These are phyloP conservation scores for Portevinia maculata DNA, from an alignment of 2,888 invertebrate genomes.

Conservation along the genomic window DNA sequence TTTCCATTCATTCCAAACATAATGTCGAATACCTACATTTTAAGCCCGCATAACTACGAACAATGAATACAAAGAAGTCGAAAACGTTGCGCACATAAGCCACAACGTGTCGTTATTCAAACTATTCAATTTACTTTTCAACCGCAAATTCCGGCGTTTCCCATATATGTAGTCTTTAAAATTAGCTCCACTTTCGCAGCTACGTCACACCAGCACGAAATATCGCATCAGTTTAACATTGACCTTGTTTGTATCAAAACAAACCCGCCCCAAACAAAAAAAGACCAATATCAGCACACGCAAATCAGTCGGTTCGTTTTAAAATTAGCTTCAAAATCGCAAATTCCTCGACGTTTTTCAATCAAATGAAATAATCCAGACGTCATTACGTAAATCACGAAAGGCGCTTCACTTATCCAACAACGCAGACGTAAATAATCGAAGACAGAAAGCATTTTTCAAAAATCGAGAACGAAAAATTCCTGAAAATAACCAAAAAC, in stretches of 20 bases:
- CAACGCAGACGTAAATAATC: conserved; percentile 44
- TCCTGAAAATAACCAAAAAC: conserved; percentile 9
- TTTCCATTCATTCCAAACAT: too few relatives aligned
- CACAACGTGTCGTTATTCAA: too few relatives aligned
- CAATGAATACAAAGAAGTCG: too few relatives aligned
- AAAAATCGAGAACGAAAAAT: conserved; percentile 2
- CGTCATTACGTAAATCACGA: conserved; percentile 59
- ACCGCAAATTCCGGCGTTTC: neutral
- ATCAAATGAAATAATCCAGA: conserved; percentile 66
- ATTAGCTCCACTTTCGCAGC: neutral
- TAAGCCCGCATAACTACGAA: too few relatives aligned
- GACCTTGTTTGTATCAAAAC: conserved; percentile 26
- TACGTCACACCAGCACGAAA: neutral
- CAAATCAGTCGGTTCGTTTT: conserved; percentile 23
- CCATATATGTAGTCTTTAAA: neutral
- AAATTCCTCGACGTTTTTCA: conserved; percentile 32
- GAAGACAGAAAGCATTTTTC: neutral
- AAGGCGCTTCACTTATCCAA: conserved; percentile 33
- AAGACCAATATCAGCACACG: conserved; percentile 10
- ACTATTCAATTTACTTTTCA: neutral
- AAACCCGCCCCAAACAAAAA: conserved; percentile 22
- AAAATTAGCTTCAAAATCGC: conserved; percentile 21
- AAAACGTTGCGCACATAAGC: too few relatives aligned
- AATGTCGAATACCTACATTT: too few relatives aligned
- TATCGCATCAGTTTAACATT: neutral